phyloP scores from a whole-genome alignment of 1,140 invertebrate genomes.

The Reticulitermes speratus region DNA sequence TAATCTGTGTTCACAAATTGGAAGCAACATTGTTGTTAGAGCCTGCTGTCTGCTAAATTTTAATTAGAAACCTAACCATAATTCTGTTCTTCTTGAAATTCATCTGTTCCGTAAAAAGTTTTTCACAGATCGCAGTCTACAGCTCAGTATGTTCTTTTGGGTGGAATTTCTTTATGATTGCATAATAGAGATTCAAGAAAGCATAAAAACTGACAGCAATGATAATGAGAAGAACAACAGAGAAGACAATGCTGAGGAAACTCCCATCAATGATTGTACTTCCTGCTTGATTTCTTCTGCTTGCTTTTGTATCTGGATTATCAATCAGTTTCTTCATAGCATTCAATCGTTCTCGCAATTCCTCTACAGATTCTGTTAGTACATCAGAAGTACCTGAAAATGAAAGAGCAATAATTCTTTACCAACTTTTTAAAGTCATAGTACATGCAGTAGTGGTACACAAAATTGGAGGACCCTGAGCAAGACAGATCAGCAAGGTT shows the following conservation, averaged over 20 bases:
- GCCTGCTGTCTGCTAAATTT: too few relatives aligned
- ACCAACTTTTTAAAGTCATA: too few relatives aligned
- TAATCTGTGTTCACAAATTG: too few relatives aligned
- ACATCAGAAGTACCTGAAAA: not conserved
- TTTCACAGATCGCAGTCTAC: constrained; percentile 43
- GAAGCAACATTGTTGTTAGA: too few relatives aligned
- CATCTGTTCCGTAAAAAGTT: too few relatives aligned
- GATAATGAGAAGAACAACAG: constrained; percentile 71
- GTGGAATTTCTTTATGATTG: constrained; percentile 77
- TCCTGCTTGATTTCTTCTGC: constrained; percentile 46
- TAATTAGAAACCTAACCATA: too few relatives aligned
- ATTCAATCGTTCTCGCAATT: constrained; percentile 68
- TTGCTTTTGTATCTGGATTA: constrained; percentile 49
- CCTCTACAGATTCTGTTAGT: constrained; percentile 67
- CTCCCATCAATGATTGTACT: constrained; percentile 69
- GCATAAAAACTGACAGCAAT: constrained; percentile 76
- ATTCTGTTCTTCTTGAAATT: too few relatives aligned
- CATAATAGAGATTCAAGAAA: constrained; percentile 78
- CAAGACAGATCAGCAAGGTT: too few relatives aligned
- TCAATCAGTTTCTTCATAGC: constrained; percentile 79
- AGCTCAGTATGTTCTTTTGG: constrained; percentile 68
- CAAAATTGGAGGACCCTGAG: too few relatives aligned
- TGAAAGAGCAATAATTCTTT: not conserved
- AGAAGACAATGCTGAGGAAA: constrained; percentile 77
- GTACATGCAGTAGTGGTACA: too few relatives aligned